These are phyloP conservation scores for Drosophila nigromelanica DNA, from an alignment of 1,140 invertebrate genomes.

Conservation along the genomic window DNA sequence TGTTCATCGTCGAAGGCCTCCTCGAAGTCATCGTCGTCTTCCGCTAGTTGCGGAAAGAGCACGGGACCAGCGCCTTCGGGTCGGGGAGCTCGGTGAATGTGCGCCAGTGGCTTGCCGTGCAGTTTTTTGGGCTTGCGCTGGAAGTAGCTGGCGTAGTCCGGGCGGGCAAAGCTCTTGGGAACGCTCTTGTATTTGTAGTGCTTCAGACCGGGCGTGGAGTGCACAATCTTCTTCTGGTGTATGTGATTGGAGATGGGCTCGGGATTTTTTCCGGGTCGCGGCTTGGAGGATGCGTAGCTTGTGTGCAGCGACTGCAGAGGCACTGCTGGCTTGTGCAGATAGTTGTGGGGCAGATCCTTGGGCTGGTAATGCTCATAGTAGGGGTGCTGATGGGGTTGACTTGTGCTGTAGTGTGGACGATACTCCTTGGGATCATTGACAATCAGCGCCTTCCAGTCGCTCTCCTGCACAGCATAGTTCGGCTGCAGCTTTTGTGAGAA, in stretches of 20 bases:
- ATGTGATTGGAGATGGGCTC: constrained; percentile 68
- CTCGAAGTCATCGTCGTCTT: constrained; percentile 54
- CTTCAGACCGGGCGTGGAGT: constrained; percentile 82
- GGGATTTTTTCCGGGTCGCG: constrained; percentile 28
- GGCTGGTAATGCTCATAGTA: constrained; percentile 67
- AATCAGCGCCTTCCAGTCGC: constrained; percentile 77
- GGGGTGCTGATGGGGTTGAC: constrained; percentile 51
- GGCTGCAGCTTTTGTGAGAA: constrained; percentile 53
- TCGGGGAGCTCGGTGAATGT: constrained; percentile 17
- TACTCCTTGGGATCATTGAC: constrained; percentile 71
- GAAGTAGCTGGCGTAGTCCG: constrained; percentile 80
- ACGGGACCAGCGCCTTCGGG: constrained; percentile 55
- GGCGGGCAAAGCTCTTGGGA: constrained; percentile 53
- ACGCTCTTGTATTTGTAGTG: constrained; percentile 77
- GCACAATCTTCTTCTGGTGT: constrained; percentile 70
- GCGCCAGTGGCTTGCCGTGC: constrained; percentile 1
- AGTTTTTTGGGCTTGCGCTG: constrained; percentile 75
- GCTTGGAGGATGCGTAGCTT: constrained; percentile 60
- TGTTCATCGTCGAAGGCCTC: constrained; percentile 59
- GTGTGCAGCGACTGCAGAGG: constrained; percentile 55
- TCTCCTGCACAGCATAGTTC: constrained; percentile 61
- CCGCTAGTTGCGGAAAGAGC: constrained; percentile 51
- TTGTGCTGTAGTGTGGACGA: constrained; percentile 56
- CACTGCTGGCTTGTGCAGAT: constrained; percentile 56
- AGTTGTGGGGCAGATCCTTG: constrained; percentile 67